Evolutionary conservation across 2,888 invertebrate genomes (phyloP), one percentile per base, ranked within the genome.

Genomic region (Thecophora atra): DNA sequence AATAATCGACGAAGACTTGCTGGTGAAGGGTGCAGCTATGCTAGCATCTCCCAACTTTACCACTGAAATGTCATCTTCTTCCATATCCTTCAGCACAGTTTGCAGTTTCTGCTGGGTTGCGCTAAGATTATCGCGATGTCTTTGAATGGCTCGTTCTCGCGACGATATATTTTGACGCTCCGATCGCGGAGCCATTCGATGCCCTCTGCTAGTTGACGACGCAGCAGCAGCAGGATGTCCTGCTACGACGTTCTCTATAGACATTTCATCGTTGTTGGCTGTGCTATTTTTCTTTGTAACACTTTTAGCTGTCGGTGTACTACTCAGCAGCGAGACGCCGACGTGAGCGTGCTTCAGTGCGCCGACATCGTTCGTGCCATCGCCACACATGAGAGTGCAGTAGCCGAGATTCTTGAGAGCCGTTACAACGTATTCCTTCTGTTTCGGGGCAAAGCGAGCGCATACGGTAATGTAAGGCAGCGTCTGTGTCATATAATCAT

Each of bases 361-460:
- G 21, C 99, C 99, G 15, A 99, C 99, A 87, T 99, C 99, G 85
- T 99, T 99, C 1, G 99, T 99, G 70, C 99, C 99, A 88, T 99
- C 99, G 2, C 99, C 99, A 84, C 99, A 99, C 99, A 99, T 99
- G 2, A 99, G 88, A 0, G 98, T 97, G 4, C 91, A 91, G 82
- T 91, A 96, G 5, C 99, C 99, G 1, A 85, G 79, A 21, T 91
- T 90, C 84, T 97, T 98, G 69, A 99, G 87, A 5, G 94, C 92
- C 11, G 96, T 94, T 58, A 99, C 93, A 2, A 99, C 94, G 82
- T 92, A 93, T 87, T 99, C 99, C 87, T 99, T 99, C 85, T 99
- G 99, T 84, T 99, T 99, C 0, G 99, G 99, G 2, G 98, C 97
- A 81, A 99, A 98, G 79, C 99, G 90, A 1, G 99, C 99, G 86